These are phyloP conservation scores for Syngnathus rostellatus DNA, from an alignment of 2,797 vertebrate genomes.

Conservation along the genomic window DNA sequence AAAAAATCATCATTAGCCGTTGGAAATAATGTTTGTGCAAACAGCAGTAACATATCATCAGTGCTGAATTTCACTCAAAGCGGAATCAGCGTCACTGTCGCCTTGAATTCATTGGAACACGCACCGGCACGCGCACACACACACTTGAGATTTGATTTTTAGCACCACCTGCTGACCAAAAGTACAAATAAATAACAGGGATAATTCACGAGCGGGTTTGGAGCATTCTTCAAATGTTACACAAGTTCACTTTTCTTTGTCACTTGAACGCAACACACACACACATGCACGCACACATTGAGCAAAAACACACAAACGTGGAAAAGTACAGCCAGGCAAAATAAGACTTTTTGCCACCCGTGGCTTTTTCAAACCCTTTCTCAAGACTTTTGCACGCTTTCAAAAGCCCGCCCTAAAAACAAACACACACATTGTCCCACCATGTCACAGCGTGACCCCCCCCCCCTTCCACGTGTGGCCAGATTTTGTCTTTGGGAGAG, in stretches of 20 bases:
- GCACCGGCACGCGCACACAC: conserved; percentile 1
- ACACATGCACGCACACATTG: conserved; percentile 18
- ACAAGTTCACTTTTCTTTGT: conserved; percentile 21
- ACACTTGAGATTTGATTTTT: conserved; percentile 35
- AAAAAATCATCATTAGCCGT: conserved; percentile 23
- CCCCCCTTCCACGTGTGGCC: neutral
- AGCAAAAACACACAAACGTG: conserved; percentile 58
- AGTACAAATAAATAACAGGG: conserved; percentile 24
- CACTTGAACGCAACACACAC: conserved; percentile 5
- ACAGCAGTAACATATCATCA: conserved; percentile 49
- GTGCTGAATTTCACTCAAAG: conserved; percentile 16
- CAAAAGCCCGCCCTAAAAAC: conserved; percentile 39
- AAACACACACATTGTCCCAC: neutral
- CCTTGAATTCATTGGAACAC: neutral
- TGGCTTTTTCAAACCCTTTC: conserved; percentile 73
- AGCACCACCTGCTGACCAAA: conserved; percentile 61
- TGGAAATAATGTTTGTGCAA: conserved; percentile 43
- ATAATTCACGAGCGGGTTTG: conserved; percentile 21
- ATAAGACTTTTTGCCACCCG: conserved; percentile 62
- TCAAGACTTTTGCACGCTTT: conserved; percentile 38
- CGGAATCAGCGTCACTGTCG: conserved; percentile 2
- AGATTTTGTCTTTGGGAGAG: conserved; percentile 2
- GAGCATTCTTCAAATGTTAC: conserved; percentile 30
- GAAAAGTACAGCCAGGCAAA: conserved; percentile 78
- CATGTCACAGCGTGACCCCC: neutral